phyloP scores from a whole-genome alignment of 2,888 invertebrate species.

The Eristalis intricaria region DNA sequence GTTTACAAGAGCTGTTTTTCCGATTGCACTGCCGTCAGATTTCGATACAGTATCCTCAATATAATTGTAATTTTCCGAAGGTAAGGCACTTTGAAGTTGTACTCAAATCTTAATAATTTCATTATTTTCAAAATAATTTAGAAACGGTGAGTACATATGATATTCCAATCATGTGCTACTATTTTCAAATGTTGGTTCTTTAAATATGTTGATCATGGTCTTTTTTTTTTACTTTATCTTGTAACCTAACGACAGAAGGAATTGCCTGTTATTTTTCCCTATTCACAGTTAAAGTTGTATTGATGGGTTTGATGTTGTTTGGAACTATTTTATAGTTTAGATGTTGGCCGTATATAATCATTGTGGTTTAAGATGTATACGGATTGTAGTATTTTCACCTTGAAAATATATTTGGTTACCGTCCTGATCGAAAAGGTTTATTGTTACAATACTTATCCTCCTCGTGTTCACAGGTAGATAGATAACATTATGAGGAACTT shows the following conservation, averaged over 20 bases:
- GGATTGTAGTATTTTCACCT: slow-evolving; percentile 74
- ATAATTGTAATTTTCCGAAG: slow-evolving; percentile 73
- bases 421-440: slow-evolving; percentile 76
- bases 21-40: slow-evolving; percentile 51
- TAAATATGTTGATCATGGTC: slow-evolving; percentile 63
- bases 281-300: not conserved
- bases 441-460: slow-evolving; percentile 73
- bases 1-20: not conserved
- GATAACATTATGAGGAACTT: slow-evolving; percentile 76
- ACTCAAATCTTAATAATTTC: slow-evolving; percentile 74
- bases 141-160: slow-evolving; percentile 74
- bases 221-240: slow-evolving; percentile 42
- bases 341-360: not conserved
- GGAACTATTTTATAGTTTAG: not conserved
- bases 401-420: slow-evolving; percentile 75
- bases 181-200: slow-evolving; percentile 57
- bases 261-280: slow-evolving; percentile 36
- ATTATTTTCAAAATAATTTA: slow-evolving; percentile 68
- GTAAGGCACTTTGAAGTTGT: slow-evolving; percentile 71
- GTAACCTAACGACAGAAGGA: slow-evolving; percentile 52
- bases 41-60: slow-evolving; percentile 69
- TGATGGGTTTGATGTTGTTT: not conserved
- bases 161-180: slow-evolving; percentile 70
- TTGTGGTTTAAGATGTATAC: slow-evolving; percentile 70
- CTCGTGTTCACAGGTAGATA: slow-evolving; percentile 75